Evolutionary conservation across 2,797 vertebrate genomes (phyloP).

Genomic region (Alauda arvensis): DNA sequence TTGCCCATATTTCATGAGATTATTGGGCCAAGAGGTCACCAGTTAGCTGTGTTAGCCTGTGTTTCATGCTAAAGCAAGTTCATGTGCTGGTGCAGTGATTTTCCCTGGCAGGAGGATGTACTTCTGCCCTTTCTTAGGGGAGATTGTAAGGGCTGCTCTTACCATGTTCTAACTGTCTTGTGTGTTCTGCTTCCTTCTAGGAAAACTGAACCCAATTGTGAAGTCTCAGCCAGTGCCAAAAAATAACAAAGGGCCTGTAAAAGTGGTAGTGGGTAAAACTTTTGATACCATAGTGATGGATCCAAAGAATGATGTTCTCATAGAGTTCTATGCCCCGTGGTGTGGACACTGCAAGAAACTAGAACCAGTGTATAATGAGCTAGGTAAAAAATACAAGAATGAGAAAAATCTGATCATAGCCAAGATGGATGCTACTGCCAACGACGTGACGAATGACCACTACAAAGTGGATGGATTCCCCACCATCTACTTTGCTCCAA

Average conservation of each 20-base stretch:
- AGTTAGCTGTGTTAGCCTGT: neutral
- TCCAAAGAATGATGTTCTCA: conserved; percentile 87
- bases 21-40: neutral
- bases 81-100: neutral
- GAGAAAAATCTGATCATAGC: conserved; percentile 90
- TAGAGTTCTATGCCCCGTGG: conserved; percentile 97
- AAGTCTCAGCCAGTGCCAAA: conserved; percentile 94
- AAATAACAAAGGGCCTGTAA: conserved; percentile 94
- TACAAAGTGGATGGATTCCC: conserved; percentile 95
- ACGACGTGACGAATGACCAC: conserved; percentile 81
- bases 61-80: neutral
- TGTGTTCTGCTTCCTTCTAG: conserved; percentile 66
- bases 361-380: conserved; percentile 84
- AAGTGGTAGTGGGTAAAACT: conserved; percentile 92
- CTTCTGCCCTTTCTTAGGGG: neutral
- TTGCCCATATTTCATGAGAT: neutral
- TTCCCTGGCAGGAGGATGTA: neutral
- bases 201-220: conserved; percentile 88
- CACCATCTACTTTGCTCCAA: conserved; percentile 93
- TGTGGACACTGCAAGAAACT: conserved; percentile 96
- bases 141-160: neutral
- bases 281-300: conserved; percentile 94
- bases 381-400: conserved; percentile 91
- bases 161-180: neutral
- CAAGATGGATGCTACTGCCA: conserved; percentile 95